Evolutionary conservation across 2,888 invertebrate species (phyloP).

Genomic region (Nebria salina): DNA sequence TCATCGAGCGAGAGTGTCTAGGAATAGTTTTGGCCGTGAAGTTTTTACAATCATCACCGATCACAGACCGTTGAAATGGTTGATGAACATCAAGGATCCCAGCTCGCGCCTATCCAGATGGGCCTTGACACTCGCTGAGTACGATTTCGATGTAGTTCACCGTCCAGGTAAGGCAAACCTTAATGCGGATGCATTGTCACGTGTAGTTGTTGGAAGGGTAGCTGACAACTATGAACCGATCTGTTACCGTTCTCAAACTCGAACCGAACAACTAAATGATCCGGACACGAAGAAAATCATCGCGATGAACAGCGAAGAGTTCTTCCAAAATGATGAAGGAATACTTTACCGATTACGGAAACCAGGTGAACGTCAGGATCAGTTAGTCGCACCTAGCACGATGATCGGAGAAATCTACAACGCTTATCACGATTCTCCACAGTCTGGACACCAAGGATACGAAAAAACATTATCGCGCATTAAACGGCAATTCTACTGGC

Average conservation of each 20-base stretch:
- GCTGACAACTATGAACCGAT: conserved; percentile 20
- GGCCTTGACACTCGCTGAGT: conserved; percentile 29
- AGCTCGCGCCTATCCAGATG: background rate
- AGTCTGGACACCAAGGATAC: conserved; percentile 45
- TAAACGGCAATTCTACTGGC: conserved; percentile 51
- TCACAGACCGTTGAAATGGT: no score
- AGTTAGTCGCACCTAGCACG: background rate
- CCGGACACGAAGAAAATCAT: conserved; percentile 2
- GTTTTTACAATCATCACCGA: background rate
- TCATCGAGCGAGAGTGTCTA: background rate
- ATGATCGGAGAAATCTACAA: background rate
- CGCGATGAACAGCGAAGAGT: background rate
- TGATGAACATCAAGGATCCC: no score
- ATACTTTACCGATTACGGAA: background rate
- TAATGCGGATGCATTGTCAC: conserved; percentile 25
- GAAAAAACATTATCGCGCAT: conserved; percentile 51
- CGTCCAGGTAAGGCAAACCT: conserved; percentile 8
- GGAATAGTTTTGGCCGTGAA: background rate
- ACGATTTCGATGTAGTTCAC: conserved; percentile 26
- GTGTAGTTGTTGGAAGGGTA: conserved; percentile 1
- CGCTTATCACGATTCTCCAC: background rate
- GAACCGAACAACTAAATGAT: conserved; percentile 8
- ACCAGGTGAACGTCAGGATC: background rate
- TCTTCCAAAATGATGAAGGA: background rate
- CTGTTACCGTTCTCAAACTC: conserved; percentile 15